These are phyloP conservation scores for Ostrea denselamellosa DNA, from an alignment of 1,140 invertebrate species.

Conservation along the genomic window DNA sequence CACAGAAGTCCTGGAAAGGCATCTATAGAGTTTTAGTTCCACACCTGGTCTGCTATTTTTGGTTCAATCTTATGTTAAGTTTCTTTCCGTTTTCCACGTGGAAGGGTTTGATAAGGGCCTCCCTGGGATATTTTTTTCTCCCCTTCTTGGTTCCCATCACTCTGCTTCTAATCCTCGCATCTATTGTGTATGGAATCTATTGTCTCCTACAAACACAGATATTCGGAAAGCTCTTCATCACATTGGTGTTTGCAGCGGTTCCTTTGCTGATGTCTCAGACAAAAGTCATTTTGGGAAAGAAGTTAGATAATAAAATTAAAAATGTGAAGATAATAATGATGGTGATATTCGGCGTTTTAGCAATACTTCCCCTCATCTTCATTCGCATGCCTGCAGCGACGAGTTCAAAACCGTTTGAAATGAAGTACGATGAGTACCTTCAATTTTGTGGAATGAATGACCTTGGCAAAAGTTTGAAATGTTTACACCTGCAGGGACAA, in stretches of 20 bases:
- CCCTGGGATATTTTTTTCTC: conserved; percentile 81
- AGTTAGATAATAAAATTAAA: conserved; percentile 63
- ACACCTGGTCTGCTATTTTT: conserved; percentile 91
- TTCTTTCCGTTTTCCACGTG: conserved; percentile 83
- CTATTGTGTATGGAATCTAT: conserved; percentile 59
- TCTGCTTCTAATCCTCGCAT: conserved; percentile 58
- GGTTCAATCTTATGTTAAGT: conserved; percentile 85
- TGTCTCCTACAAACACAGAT: conserved; percentile 65
- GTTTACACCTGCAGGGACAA: conserved; percentile 65
- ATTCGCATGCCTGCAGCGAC: conserved; percentile 62
- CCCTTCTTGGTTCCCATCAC: conserved; percentile 70
- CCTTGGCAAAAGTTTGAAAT: conserved; percentile 61
- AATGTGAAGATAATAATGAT: conserved; percentile 69
- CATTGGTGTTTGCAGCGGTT: conserved; percentile 64
- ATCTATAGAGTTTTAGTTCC: conserved; percentile 88
- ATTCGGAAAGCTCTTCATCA: conserved; percentile 71
- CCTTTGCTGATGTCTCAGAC: conserved; percentile 70
- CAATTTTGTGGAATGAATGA: conserved; percentile 59
- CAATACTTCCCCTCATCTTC: conserved; percentile 70
- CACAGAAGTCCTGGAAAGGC: conserved; percentile 87
- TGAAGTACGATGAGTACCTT: conserved; percentile 65
- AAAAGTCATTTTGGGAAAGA: conserved; percentile 67
- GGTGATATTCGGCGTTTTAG: conserved; percentile 68
- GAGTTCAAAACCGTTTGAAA: conserved; percentile 44
- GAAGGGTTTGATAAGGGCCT: conserved; percentile 87